Base-by-base conservation (phyloP, 2,888 invertebrate species). In the Agrochola macilenta region DNA sequence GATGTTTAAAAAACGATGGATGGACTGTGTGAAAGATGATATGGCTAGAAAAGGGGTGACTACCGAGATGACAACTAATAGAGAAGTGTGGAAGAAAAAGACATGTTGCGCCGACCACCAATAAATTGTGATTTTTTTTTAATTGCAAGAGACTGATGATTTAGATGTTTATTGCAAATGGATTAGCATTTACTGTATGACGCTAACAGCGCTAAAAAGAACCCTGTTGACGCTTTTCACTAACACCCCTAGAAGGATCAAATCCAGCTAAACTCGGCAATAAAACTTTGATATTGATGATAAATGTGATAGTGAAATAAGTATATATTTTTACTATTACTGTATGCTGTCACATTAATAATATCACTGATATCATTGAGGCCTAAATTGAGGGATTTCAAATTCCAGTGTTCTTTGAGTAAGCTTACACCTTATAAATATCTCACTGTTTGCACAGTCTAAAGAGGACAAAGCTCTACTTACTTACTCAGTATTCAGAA, bases 141-240 rank as follows among this genome's bases (percentile, higher is more conserved):
- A 20, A 20, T 7, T 2, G 20, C 20, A 20, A 8, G 52, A 52
- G 20, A 52, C 8, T 52, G 8, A 52, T 52, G 20, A 17, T 4
- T 70, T 43, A 68, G n/a, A 46, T 71, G 14, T n/a, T 43, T 66
- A 30, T 23, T 65, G 7, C 46, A 69, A 46, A 69, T 69, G 5
- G 46, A 30, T 69, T 8, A 72, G 20, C 11, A 69, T 68, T 30
- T 49, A 30, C 30, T 30, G 30, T 30, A 68, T 9, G 30, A 52
- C 9, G 30, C 30, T 23, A 30, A 30, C 30, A 30, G 30, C 30
- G 30, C 30, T 30, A 30, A 30, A 30, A 1, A 30, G 30, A 30
- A 2, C 2, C 30, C 30, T 30, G 30, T 30, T 30, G 30, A 30
- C 30, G 26, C 12, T 30, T 49, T 66, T 26, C 49, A 30, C 12